Base-by-base conservation (phyloP, 2,888 invertebrate genomes). In the Cerastoderma edule region DNA sequence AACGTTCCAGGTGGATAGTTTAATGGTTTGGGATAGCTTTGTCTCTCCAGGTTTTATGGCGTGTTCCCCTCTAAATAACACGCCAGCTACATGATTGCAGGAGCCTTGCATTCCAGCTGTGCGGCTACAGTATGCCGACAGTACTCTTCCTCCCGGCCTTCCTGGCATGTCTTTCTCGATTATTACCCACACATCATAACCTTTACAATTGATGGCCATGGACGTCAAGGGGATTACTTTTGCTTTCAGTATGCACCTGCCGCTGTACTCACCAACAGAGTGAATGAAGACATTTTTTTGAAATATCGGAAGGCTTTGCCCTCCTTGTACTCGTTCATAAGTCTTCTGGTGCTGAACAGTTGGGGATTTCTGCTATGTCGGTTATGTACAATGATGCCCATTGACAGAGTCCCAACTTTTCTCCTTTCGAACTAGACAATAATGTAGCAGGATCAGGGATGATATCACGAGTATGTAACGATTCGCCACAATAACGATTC, bases 291-390 rank as follows among this genome's bases (percentile, higher is more conserved):
- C 50, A 53, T 80, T 80, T 24, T 81, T 5, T 64, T 50, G 63
- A 80, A 80, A 33, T 80, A 81, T 27, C 73, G 57, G 35, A 75
- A 76, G 13, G 72, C 76, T 53, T 79, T 82, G 5, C 75, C 82
- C 13, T 64, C 72, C 54, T 79, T 82, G 46, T 82, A 82, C 24
- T 79, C 80, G 39, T 78, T 78, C 44, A 83, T 13, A 5, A 76
- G 54, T 76, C 71, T 1, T n/a, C 63, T 8, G 76, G 44, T 39
- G 73, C 67, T 8, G 6, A 57, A 10, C 60, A 27, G 13, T 77
- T 67, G 28, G 79, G 13, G 46, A 65, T 74, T 2, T 33, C 48
- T 13, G 80, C 16, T 22, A 83, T 80, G 63, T 83, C 80, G 27
- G 74, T 75, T 10, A 73, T 72, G 50, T 83, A 78, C 1, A 83